A percentile compares a stretch with the other conserved stretches of the same genome.
phyloP scores from a whole-genome alignment of 1,140 invertebrate species.

The Limonius californicus region DNA sequence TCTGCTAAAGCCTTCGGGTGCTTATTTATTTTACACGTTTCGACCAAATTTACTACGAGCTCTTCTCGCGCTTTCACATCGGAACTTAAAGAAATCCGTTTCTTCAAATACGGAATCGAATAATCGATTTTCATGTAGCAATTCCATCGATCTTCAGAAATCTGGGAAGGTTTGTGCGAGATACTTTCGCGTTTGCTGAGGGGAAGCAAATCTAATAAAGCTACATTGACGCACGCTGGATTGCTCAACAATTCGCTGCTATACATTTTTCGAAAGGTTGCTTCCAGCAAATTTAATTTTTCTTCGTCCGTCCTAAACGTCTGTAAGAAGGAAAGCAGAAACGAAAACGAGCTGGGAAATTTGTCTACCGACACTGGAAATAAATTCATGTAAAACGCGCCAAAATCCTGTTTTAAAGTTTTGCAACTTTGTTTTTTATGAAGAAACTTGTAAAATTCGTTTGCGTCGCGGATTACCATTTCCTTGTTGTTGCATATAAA shows the following conservation, averaged over 20 bases:
- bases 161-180: background rate
- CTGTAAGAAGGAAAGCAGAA: background rate
- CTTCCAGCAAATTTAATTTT: background rate
- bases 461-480: background rate
- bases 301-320: no score
- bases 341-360: background rate
- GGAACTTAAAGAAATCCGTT: background rate
- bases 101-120: background rate
- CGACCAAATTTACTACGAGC: background rate
- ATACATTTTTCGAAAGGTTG: background rate
- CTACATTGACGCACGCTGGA: background rate
- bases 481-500: background rate
- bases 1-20: background rate
- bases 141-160: background rate
- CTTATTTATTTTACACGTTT: background rate
- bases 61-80: background rate
- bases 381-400: background rate
- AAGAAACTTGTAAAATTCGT: background rate
- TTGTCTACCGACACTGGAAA: background rate
- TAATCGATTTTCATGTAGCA: background rate
- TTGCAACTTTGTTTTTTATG: background rate
- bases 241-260: background rate
- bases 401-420: background rate
- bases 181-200: background rate
- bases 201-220: background rate